Evolutionary conservation across 2,888 invertebrate species (phyloP), one percentile per base, ranked within the genome.

Genomic region (Phalera bucephala): DNA sequence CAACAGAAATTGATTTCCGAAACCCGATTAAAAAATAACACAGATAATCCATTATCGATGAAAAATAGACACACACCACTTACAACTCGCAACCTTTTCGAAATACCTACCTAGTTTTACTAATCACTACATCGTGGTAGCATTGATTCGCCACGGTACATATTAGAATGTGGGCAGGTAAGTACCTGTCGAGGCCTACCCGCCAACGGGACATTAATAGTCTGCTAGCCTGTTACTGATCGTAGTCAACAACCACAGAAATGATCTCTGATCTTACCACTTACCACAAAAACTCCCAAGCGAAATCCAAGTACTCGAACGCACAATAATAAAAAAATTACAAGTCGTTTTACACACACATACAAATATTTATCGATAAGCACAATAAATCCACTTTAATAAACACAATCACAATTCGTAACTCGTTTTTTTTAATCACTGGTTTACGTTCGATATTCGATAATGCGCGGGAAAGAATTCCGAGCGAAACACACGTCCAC

Each of bases 241-340:
- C 2, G 7, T 8, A 6, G n/a, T 4, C 22, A 9, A 22, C 9
- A 34, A 41, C 40, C 34, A 41, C 31, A 49, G 21, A 34, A 52
- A 52, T 34, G 44, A 60, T 59, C 63, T 60, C 50, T 64, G 36
- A 48, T 65, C 59, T 62, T 56, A n/a, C n/a, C 55, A 79, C 86
- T 81, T 62, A 87, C 87, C 80, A 82, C 80, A 83, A 80, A 77
- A 79, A 77, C 68, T 33, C 55, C 49, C 45, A 60, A 61, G 72
- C 78, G 84, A 81, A 77, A 78, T 82, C 84, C 84, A 75, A 79
- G 57, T 68, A 31, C 61, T 52, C 47, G 56, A 62, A 61, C 55
- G 64, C 81, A 81, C 80, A 75, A 58, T 47, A 66, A 57, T 64
- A 59, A n/a, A n/a, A n/a, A n/a, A n/a, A n/a, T n/a, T n/a, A 53